phyloP scores from a whole-genome alignment of 1,140 invertebrate genomes.

The Cydia amplana region DNA sequence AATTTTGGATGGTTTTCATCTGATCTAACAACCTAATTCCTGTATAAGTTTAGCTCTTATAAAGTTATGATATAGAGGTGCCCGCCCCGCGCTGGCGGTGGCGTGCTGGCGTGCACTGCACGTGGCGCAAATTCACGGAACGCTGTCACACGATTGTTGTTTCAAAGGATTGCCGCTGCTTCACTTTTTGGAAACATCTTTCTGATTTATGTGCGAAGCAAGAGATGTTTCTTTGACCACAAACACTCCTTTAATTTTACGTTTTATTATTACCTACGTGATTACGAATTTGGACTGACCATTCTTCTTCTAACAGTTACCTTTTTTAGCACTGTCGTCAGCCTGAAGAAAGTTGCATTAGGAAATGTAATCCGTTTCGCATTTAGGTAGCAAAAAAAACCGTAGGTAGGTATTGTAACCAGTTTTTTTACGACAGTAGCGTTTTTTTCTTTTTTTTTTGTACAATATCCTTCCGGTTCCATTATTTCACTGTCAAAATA shows the following conservation, averaged over 20 bases:
- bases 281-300: background rate
- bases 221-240: background rate
- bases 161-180: constrained; percentile 15
- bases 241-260: background rate
- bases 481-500: too few species aligned
- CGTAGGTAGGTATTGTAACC: too few species aligned
- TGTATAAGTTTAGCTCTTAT: background rate
- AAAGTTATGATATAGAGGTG: background rate
- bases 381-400: too few species aligned
- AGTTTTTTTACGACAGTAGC: too few species aligned
- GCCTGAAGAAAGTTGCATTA: too few species aligned
- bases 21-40: background rate
- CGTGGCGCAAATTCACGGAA: constrained; percentile 26
- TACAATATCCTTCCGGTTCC: too few species aligned
- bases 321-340: too few species aligned
- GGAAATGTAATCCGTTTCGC: too few species aligned
- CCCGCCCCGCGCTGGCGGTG: background rate
- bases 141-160: constrained; percentile 16
- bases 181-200: constrained; percentile 32
- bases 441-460: too few species aligned
- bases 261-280: background rate
- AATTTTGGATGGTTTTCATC: too few species aligned
- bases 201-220: constrained; percentile 6
- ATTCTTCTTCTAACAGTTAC: too few species aligned
- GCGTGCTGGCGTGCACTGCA: constrained; percentile 4